Conservation (phyloP, 2,888 invertebrate genomes). For the Brachyopa scutellaris region DNA sequence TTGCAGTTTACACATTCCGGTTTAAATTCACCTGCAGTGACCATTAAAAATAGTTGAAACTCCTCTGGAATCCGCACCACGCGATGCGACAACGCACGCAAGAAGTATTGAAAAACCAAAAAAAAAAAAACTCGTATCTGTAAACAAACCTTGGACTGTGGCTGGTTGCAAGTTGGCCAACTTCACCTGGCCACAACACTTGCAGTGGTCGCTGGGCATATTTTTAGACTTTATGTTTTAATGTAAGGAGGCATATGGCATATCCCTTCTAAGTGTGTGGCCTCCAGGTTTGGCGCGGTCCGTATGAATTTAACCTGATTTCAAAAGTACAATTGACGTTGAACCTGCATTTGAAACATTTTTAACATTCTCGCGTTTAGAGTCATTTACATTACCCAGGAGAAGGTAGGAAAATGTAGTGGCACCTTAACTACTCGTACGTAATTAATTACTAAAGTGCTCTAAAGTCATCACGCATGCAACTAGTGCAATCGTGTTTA, state of each 20-base stretch:
- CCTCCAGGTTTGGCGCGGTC: slow-evolving; percentile 6
- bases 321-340: slow-evolving; percentile 17
- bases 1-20: slow-evolving; percentile 34
- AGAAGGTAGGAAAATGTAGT: too few species aligned
- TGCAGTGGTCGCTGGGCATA: slow-evolving; percentile 38
- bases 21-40: slow-evolving; percentile 40
- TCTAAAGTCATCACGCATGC: slow-evolving; percentile 50
- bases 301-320: slow-evolving; percentile 55
- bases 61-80: slow-evolving; percentile 22
- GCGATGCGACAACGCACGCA: neutral
- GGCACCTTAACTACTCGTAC: slow-evolving; percentile 11
- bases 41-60: slow-evolving; percentile 34
- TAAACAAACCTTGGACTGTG: neutral
- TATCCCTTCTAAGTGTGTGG: slow-evolving; percentile 25
- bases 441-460: slow-evolving; percentile 53
- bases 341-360: neutral
- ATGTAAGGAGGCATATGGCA: neutral
- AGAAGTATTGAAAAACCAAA: neutral
- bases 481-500: slow-evolving; percentile 42
- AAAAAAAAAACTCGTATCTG: too few species aligned
- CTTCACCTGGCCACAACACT: slow-evolving; percentile 16
- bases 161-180: slow-evolving; percentile 41
- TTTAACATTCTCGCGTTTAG: neutral
- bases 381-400: slow-evolving; percentile 35
- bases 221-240: slow-evolving; percentile 43